Evolutionary conservation across 2,888 invertebrate species (phyloP).

Genomic region (Spilosoma lubricipeda): DNA sequence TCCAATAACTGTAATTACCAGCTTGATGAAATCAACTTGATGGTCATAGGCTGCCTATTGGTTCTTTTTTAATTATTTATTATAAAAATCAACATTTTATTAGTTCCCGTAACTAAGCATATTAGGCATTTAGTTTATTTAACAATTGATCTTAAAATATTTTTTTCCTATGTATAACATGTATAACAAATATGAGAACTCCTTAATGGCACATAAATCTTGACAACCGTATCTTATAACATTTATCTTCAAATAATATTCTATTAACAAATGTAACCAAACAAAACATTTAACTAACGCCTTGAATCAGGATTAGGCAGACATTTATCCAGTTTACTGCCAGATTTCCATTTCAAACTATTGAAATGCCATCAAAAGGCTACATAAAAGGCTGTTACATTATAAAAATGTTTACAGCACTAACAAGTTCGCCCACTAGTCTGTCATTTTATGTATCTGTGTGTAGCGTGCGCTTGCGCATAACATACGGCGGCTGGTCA

Average conservation of each 20-base stretch:
- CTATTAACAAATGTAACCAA: conserved; percentile 29
- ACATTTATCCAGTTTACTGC: conserved; percentile 27
- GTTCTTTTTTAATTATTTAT: not conserved
- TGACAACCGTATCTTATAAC: conserved; percentile 13
- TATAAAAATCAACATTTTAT: not conserved
- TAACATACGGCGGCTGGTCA: conserved; percentile 72
- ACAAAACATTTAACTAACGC: conserved; percentile 26
- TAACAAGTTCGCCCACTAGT: conserved; percentile 35
- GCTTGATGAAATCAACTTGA: not conserved
- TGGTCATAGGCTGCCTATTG: not conserved
- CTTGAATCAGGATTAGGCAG: conserved; percentile 30
- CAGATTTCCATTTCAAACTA: conserved; percentile 27
- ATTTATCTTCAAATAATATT: conserved; percentile 28
- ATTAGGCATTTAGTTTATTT: not conserved
- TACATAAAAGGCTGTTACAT: conserved; percentile 23
- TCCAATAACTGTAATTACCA: not conserved
- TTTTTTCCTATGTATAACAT: not conserved
- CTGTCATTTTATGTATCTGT: conserved; percentile 41
- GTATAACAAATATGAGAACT: conserved; percentile 5
- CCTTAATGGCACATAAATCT: conserved; percentile 23
- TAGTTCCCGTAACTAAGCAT: not conserved
- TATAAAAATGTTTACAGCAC: conserved; percentile 25
- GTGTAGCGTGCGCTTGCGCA: conserved; percentile 66
- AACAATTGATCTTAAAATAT: not conserved
- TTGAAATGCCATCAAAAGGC: conserved; percentile 34